Base-by-base conservation (phyloP, 2,797 vertebrate genomes). In the Micromesistius poutassou region DNA sequence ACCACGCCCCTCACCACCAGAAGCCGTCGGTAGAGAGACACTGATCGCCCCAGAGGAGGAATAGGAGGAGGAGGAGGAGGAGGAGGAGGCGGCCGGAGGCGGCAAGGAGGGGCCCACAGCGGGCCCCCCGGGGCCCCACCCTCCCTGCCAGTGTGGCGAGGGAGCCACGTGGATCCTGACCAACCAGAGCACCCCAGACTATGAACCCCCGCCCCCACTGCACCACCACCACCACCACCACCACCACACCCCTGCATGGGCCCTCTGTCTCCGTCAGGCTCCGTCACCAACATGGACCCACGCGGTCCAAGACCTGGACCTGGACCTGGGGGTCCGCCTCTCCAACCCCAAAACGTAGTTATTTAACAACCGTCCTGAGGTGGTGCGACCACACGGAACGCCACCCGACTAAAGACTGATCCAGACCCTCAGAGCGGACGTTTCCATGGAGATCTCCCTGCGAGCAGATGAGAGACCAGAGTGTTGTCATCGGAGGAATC, bases 1-100 rank as follows among this genome's bases (percentile, higher is more conserved):
- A 95, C 81, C 95, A 96, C 83, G 82, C 94, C 46, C 50, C 50
- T 2, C 95, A 95, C 81, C 96, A 95, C 77, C 94, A 95, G 90
- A 96, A 95, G 87, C 91, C 95, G 6, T 89, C 94, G 0, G 92
- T 93, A 74, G 96, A 95, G 87, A 96, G 95, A 84, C 94, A 96
- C 84, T 98, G 91, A 94, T 88, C 40, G 55, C 2, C 68, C 68
- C 22, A n/a, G 50, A 55, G 22, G 50, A 5, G 22, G 50, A 55
- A 55, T 19, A 22, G 22, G 22, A 55, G 22, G 22, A 22, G 22
- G 14, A 14, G 42, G 3, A 46, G 14, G 14, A 46, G 42, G 14
- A 46, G 42, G 13, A 50, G 42, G 42, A 50, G 0, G 42, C 7
- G 50, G 22, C 50, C 22, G 22, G 50, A 55, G 22, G 14, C 50